phyloP scores from a whole-genome alignment of 2,113 vertebrate species.

The Corvus moneduloides region DNA sequence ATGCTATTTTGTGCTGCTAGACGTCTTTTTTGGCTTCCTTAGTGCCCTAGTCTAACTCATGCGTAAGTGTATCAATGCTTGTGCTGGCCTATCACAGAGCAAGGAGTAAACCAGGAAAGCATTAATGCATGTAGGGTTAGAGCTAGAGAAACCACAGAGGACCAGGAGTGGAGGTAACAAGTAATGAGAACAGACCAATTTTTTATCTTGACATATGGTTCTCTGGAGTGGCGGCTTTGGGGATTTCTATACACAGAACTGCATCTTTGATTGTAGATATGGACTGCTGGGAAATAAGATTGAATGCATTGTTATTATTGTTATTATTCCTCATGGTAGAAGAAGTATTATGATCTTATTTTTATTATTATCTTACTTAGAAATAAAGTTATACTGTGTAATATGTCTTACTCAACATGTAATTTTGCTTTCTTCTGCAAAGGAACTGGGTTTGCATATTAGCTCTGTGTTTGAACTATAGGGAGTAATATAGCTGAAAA shows the following conservation, averaged over 20 bases:
- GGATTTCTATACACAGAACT: not conserved
- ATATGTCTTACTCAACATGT: not conserved
- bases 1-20: not conserved
- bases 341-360: not conserved
- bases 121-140: not conserved
- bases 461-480: not conserved
- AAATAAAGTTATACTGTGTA: not conserved
- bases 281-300: constrained; percentile 22
- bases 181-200: not conserved
- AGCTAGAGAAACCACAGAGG: not conserved
- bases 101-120: not conserved
- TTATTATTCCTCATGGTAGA: not conserved
- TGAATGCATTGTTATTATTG: not conserved
- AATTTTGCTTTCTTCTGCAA: not conserved
- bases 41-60: not conserved
- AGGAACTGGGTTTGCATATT: not conserved
- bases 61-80: not conserved
- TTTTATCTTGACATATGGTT: not conserved
- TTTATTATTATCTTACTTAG: constrained; percentile 13
- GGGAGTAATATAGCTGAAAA: not conserved
- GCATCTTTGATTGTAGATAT: not conserved
- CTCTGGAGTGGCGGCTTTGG: not conserved
- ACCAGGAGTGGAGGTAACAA: not conserved
- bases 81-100: not conserved
- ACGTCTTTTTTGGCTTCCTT: not conserved